Percentiles rank a stretch among this genome's conserved stretches.
These are phyloP conservation scores for Euura lappo DNA, from an alignment of 1,140 invertebrate genomes.

Conservation along the genomic window DNA sequence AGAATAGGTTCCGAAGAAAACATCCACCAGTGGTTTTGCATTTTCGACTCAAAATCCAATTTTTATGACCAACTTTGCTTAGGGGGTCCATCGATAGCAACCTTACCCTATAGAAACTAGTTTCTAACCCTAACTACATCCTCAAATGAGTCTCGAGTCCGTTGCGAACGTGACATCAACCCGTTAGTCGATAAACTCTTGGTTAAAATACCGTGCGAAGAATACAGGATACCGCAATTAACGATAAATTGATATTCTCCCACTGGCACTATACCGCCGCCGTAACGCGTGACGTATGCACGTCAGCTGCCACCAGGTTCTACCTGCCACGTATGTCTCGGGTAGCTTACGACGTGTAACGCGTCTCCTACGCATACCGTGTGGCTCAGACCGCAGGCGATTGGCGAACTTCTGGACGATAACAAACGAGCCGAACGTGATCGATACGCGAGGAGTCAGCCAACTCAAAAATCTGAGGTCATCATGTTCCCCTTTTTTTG, in stretches of 20 bases:
- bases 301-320: too few relatives aligned
- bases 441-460: too few relatives aligned
- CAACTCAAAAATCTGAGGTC: too few relatives aligned
- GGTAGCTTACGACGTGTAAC: neutral
- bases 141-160: neutral
- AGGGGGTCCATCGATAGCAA: too few relatives aligned
- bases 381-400: neutral
- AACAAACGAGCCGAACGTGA: too few relatives aligned
- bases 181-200: neutral
- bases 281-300: neutral
- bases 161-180: neutral
- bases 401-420: neutral
- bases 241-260: neutral
- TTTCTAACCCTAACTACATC: too few relatives aligned
- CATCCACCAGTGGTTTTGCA: too few relatives aligned
- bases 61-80: too few relatives aligned
- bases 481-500: neutral
- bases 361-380: neutral
- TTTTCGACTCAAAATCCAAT: too few relatives aligned
- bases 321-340: neutral
- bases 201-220: neutral
- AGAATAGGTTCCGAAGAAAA: too few relatives aligned
- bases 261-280: neutral
- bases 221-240: constrained; percentile 5
- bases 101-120: too few relatives aligned